phyloP scores from a whole-genome alignment of 2,888 invertebrate species.

The Caenorhabditis zanzibari region DNA sequence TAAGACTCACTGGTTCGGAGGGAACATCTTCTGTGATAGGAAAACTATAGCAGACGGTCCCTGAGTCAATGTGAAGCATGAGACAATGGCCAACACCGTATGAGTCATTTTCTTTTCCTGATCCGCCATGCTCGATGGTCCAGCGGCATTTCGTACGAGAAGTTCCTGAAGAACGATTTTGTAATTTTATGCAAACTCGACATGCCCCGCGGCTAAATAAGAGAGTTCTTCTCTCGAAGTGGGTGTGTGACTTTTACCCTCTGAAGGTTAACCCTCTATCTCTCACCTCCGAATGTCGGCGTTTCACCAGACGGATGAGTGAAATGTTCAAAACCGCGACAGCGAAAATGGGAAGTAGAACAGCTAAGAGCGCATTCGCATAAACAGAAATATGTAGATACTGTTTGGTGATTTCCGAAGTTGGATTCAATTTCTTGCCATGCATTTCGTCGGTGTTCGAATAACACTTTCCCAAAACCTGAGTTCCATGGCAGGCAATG shows the following conservation, averaged over 20 bases:
- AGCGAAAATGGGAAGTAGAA: conserved; percentile 71
- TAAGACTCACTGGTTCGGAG: conserved; percentile 60
- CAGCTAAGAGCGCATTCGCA: conserved; percentile 69
- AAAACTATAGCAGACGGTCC: conserved; percentile 72
- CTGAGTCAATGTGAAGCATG: conserved; percentile 76
- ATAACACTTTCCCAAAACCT: conserved; percentile 69
- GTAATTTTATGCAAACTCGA: conserved; percentile 2
- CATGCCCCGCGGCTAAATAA: conserved; percentile 31
- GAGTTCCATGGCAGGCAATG: conserved; percentile 67
- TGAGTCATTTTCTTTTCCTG: conserved; percentile 77
- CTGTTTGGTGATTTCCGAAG: conserved; percentile 58
- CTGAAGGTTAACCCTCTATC: too few species aligned
- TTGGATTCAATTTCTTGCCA: conserved; percentile 68
- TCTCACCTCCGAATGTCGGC: conserved; percentile 69
- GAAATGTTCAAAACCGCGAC: conserved; percentile 73
- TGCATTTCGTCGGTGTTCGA: conserved; percentile 64
- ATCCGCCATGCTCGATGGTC: conserved; percentile 66
- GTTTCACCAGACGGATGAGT: conserved; percentile 72
- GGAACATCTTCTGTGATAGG: conserved; percentile 64
- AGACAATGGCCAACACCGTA: conserved; percentile 74
- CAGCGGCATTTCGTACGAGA: conserved; percentile 61
- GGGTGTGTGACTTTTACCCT: background rate
- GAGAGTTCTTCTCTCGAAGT: conserved; percentile 14
- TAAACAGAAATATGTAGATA: conserved; percentile 60
- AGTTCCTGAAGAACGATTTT: conserved; percentile 58